Base-by-base conservation (phyloP, 2,888 invertebrate species). In the Pollenia labialis region DNA sequence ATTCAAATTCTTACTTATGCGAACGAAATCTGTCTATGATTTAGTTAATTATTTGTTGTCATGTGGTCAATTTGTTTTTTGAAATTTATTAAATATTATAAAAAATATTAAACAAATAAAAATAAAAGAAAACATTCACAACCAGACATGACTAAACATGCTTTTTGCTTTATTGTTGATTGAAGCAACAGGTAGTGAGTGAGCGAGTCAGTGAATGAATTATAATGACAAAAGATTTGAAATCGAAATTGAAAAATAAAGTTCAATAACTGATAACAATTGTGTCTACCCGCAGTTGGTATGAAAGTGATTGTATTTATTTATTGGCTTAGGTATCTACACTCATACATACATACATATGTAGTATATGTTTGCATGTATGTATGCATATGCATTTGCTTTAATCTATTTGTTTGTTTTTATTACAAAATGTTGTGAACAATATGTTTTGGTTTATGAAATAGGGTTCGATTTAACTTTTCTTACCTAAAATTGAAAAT, bases 251-350 rank as follows among this genome's bases (percentile, higher is more conserved):
- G 66, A 40, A 8, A 76, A 48, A 54, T 48, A 23, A 64, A 68
- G 84, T 87, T 87, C 83, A 87, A 84, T 85, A 83, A 77, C 85
- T 85, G 85, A 87, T 85, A 80, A 79, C 69, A 81, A 68, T 66
- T n/a, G 2, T 54, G 18, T 69, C 4, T 58, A 42, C n/a, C 7
- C 42, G 50, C 3, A 23, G 32, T 32, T 32, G 12, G 23, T 58
- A 16, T 52, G 14, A 60, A 58, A 42, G 66, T 69, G 46, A 32
- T 4, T 32, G 48, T 79, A 48, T 16, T 48, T 62, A 10, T 23
- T 66, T 16, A 14, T 44, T 52, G 44, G 48, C 46, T 77, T 68
- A 46, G 16, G 11, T 68, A 64, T 18, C 32, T 4, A 32, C 23
- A 23, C 23, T 23, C 2, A 23, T 8, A 42, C 7, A 14, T 6